Conservation (phyloP, 2,113 vertebrate species). For the Salvator merianae region DNA sequence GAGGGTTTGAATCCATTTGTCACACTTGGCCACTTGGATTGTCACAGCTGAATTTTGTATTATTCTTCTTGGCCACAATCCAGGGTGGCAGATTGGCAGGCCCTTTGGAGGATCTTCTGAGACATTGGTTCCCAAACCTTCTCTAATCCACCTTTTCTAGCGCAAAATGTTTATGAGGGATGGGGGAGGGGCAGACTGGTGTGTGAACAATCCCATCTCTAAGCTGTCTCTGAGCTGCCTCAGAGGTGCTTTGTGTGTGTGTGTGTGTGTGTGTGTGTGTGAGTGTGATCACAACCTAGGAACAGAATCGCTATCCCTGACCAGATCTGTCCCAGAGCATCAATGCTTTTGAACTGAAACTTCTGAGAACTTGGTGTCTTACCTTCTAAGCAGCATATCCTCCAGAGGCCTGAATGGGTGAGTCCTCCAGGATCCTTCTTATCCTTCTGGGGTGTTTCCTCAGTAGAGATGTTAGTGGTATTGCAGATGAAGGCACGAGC, state of each 20-base stretch:
- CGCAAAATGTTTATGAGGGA: no score
- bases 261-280: no score
- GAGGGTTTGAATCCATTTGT: no score
- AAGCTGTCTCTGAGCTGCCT: no score
- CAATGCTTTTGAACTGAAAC: neutral
- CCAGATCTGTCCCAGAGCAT: neutral
- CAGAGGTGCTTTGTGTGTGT: no score
- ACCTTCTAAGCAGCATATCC: slow-evolving; percentile 95
- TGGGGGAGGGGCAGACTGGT: no score
- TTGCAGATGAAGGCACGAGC: slow-evolving; percentile 92
- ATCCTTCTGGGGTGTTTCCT: slow-evolving; percentile 84
- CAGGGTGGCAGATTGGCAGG: neutral
- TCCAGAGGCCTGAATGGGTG: slow-evolving; percentile 92
- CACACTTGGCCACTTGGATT: neutral
- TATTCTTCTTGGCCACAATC: neutral
- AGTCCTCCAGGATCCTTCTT: slow-evolving; percentile 90
- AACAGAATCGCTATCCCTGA: neutral
- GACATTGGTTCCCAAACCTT: no score
- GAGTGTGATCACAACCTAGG: no score
- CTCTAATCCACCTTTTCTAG: no score
- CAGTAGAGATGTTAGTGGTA: slow-evolving; percentile 84
- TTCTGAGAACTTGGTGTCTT: slow-evolving; percentile 35
- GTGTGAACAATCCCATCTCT: no score
- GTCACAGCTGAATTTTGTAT: neutral
- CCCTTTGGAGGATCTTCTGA: neutral